phyloP scores from a whole-genome alignment of 2,113 vertebrate genomes.

The Ursus arctos region DNA sequence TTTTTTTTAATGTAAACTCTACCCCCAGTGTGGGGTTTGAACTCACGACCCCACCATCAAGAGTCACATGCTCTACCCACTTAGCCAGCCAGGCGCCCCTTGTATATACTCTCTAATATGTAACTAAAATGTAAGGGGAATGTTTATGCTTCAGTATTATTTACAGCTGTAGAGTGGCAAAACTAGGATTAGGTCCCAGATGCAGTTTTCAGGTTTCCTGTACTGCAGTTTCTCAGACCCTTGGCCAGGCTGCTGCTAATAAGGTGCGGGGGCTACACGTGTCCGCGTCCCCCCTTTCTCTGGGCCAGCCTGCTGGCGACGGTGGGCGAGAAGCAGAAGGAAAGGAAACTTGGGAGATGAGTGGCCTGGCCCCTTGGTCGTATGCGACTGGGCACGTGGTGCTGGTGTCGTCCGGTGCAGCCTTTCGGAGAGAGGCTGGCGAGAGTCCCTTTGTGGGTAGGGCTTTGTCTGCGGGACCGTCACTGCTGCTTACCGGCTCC shows the following conservation, averaged over 20 bases:
- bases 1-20: neutral
- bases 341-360: neutral
- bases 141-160: neutral
- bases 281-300: neutral
- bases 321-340: neutral
- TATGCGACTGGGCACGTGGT: neutral
- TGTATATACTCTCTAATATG: neutral
- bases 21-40: accelerated
- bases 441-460: neutral
- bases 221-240: neutral
- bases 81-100: neutral
- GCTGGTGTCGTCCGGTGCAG: accelerated
- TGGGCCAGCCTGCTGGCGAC: neutral
- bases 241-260: neutral
- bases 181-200: neutral
- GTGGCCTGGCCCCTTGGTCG: accelerated
- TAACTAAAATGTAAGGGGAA: neutral
- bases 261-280: accelerated
- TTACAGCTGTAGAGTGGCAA: neutral
- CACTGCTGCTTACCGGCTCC: neutral
- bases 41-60: neutral
- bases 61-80: neutral
- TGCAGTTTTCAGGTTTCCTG: neutral
- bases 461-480: neutral
- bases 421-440: neutral